These are phyloP conservation scores for Spheniscus mendiculus DNA, from an alignment of 2,113 vertebrate species.

Conservation along the genomic window DNA sequence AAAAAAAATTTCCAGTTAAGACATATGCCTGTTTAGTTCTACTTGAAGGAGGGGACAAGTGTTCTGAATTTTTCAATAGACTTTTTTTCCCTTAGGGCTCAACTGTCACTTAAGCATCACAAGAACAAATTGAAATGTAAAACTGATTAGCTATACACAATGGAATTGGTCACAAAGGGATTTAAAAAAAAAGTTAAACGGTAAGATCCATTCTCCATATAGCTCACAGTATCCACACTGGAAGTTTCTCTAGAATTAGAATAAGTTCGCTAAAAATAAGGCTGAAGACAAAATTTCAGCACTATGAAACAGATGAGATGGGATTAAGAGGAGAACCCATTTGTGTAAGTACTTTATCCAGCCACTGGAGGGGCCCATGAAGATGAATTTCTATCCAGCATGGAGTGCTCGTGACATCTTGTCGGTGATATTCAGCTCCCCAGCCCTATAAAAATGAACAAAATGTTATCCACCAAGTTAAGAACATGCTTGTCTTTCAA, in stretches of 20 bases:
- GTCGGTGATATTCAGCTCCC: slow-evolving; percentile 96
- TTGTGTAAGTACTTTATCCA: slow-evolving; percentile 98
- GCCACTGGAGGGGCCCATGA: slow-evolving; percentile 96
- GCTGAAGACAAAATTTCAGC: slow-evolving; percentile 64
- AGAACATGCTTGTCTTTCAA: background rate
- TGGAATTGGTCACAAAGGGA: slow-evolving; percentile 79
- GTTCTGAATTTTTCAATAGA: slow-evolving; percentile 60
- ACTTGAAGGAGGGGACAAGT: slow-evolving; percentile 32
- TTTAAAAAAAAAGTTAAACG: slow-evolving; percentile 40
- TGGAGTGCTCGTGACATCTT: slow-evolving; percentile 97
- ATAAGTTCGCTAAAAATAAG: slow-evolving; percentile 71
- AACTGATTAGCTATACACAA: slow-evolving; percentile 76
- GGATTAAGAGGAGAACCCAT: slow-evolving; percentile 98
- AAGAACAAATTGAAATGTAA: slow-evolving; percentile 71
- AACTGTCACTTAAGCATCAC: slow-evolving; percentile 61
- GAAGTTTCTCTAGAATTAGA: slow-evolving; percentile 77
- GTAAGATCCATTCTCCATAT: slow-evolving; percentile 73
- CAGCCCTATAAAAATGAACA: slow-evolving; percentile 83
- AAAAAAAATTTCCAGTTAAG: slow-evolving; percentile 59
- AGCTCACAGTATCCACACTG: slow-evolving; percentile 79
- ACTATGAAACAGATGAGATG: slow-evolving; percentile 98
- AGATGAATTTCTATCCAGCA: slow-evolving; percentile 99
- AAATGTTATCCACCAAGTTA: background rate
- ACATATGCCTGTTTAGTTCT: slow-evolving; percentile 65
- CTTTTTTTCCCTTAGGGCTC: slow-evolving; percentile 52